Evolutionary conservation across 2,797 vertebrate genomes (phyloP).

Genomic region (Anisognathus igniventris): DNA sequence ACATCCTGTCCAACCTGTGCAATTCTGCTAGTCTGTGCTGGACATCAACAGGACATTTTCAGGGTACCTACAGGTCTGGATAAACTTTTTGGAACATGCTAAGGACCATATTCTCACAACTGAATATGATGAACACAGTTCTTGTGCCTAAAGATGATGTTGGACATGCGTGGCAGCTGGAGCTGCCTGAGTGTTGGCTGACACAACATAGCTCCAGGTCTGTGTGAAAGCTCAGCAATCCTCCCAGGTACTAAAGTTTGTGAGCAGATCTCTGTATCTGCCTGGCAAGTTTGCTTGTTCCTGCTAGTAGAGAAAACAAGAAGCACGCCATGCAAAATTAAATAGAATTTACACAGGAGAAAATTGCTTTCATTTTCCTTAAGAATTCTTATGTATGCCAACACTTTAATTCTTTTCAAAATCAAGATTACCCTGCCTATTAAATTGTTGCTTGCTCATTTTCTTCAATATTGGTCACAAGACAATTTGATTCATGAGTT

Average conservation of each 20-base stretch:
- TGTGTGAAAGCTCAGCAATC: neutral
- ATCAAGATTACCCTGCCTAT: neutral
- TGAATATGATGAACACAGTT: neutral
- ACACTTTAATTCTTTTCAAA: neutral
- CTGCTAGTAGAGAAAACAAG: neutral
- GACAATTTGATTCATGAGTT: conserved; percentile 79
- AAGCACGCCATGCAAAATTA: neutral
- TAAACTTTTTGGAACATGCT: neutral
- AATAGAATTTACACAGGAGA: neutral
- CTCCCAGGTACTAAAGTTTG: neutral
- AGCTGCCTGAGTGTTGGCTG: neutral
- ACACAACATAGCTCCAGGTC: neutral
- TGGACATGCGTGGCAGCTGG: neutral
- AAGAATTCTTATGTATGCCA: neutral
- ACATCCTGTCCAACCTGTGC: neutral
- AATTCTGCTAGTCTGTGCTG: neutral
- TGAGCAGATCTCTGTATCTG: neutral
- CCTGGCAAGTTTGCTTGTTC: neutral
- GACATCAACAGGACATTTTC: neutral
- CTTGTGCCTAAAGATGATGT: neutral
- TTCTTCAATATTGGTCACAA: conserved; percentile 83
- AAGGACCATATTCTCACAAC: neutral
- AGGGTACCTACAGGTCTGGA: neutral
- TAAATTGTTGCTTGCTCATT: conserved; percentile 77
- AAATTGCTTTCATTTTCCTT: neutral